These are phyloP conservation scores for Xiphophorus maculatus DNA, from an alignment of 2,113 vertebrate genomes.

Conservation along the genomic window DNA sequence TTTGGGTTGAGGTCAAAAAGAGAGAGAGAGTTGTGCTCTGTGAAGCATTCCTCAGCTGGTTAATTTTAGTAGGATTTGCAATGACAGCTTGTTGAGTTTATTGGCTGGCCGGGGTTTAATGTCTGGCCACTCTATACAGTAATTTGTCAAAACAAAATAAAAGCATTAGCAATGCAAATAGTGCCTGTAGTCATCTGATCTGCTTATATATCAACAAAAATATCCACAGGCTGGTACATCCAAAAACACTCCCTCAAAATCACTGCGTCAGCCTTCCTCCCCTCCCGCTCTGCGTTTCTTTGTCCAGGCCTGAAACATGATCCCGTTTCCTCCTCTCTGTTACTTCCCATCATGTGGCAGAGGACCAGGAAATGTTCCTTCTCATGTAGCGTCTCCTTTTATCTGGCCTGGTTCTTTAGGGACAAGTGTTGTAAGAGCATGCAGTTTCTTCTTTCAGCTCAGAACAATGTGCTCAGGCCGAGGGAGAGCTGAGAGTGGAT, in stretches of 20 bases:
- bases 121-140: constrained; percentile 12
- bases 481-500: constrained; percentile 9
- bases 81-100: constrained; percentile 14
- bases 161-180: constrained; percentile 2
- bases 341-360: constrained; percentile 32
- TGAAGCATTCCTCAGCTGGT: constrained; percentile 5
- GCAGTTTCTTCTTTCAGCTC: constrained; percentile 35
- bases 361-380: constrained; percentile 47
- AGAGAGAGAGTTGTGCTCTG: constrained; percentile 1
- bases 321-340: constrained; percentile 44
- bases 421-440: constrained; percentile 24
- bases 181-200: constrained; percentile 36
- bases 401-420: constrained; percentile 22
- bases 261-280: constrained; percentile 51
- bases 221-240: background rate
- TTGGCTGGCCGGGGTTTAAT: constrained; percentile 24
- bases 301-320: constrained; percentile 59
- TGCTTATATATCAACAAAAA: constrained; percentile 19
- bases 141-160: constrained; percentile 38
- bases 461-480: constrained; percentile 42
- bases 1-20: constrained; percentile 1
- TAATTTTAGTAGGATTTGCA: constrained; percentile 34
- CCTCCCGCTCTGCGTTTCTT: constrained; percentile 25
- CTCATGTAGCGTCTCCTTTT: constrained; percentile 15
- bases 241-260: constrained; percentile 22